Percentiles rank a stretch among this genome's conserved stretches.
Conservation (phyloP, 2,888 invertebrate species). For the Ctena decussata region DNA sequence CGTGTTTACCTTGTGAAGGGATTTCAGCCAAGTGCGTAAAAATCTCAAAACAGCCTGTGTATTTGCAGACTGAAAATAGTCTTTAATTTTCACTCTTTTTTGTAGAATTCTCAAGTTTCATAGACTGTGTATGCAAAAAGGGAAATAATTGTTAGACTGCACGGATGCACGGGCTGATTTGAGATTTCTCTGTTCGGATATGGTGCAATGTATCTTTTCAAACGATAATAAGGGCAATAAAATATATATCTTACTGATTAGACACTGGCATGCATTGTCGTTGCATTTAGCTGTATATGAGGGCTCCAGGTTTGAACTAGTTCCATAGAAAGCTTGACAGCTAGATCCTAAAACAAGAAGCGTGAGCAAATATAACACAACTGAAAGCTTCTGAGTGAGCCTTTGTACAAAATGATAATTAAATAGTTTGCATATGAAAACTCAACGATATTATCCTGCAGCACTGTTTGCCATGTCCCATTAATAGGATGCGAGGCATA, state of each 20-base stretch:
- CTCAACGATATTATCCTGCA: too few species aligned
- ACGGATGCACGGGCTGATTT: not conserved
- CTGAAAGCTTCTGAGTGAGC: too few species aligned
- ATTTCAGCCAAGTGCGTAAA: not conserved
- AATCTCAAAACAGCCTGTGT: too few species aligned
- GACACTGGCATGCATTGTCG: not conserved
- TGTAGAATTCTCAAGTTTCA: too few species aligned
- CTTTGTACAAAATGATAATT: too few species aligned
- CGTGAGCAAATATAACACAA: too few species aligned
- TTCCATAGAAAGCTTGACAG: constrained; percentile 19
- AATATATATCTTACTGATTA: constrained; percentile 15
- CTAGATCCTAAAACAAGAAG: too few species aligned
- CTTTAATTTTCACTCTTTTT: too few species aligned
- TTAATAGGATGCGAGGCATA: too few species aligned
- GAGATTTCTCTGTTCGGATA: not conserved
- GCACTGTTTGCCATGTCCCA: too few species aligned
- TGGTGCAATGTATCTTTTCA: not conserved
- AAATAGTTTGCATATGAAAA: too few species aligned
- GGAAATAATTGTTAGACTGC: not conserved
- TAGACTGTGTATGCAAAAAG: not conserved
- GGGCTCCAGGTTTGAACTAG: not conserved
- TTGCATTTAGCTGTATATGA: not conserved
- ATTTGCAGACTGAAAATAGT: too few species aligned
- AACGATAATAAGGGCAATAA: not conserved
- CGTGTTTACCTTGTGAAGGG: not conserved